Conservation (phyloP, 2,797 vertebrate genomes). For the Eupleurogrammus muticus region DNA sequence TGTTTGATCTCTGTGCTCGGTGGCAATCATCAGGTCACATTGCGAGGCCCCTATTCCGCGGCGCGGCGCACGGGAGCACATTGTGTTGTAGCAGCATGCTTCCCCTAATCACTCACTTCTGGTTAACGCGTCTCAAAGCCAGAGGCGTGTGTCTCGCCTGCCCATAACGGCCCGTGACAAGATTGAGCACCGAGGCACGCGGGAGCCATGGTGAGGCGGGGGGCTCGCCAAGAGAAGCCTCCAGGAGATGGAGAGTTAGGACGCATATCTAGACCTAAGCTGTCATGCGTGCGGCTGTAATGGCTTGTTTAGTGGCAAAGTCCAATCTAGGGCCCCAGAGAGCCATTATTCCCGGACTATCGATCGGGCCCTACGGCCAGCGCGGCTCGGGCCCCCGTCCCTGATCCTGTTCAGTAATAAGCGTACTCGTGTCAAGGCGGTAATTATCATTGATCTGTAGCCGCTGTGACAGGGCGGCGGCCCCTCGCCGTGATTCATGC, state of each 20-base stretch:
- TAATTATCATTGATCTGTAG: constrained; percentile 99
- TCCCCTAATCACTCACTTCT: constrained; percentile 81
- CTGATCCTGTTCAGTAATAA: constrained; percentile 99
- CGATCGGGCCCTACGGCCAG: constrained; percentile 88
- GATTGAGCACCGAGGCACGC: constrained; percentile 78
- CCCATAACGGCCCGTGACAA: constrained; percentile 76
- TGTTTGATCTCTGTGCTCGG: constrained; percentile 76
- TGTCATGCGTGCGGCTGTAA: constrained; percentile 86
- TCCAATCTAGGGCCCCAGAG: constrained; percentile 90
- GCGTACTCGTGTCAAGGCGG: constrained; percentile 96
- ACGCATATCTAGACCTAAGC: constrained; percentile 87
- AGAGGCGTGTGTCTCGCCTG: constrained; percentile 79
- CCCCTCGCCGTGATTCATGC: constrained; percentile 91
- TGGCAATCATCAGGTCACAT: constrained; percentile 80
- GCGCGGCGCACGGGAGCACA: constrained; percentile 68
- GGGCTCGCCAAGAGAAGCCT: constrained; percentile 74
- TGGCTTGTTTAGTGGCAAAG: constrained; percentile 93
- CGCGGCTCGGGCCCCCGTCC: constrained; percentile 85
- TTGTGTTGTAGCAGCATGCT: constrained; percentile 74
- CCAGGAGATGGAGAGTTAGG: constrained; percentile 84
- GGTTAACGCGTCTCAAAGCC: constrained; percentile 82
- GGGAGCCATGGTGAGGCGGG: constrained; percentile 76
- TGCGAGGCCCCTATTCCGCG: constrained; percentile 66
- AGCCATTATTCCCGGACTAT: constrained; percentile 95
- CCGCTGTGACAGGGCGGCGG: constrained; percentile 91